phyloP scores from a whole-genome alignment of 2,888 invertebrate genomes.

The Apodemia mormo region DNA sequence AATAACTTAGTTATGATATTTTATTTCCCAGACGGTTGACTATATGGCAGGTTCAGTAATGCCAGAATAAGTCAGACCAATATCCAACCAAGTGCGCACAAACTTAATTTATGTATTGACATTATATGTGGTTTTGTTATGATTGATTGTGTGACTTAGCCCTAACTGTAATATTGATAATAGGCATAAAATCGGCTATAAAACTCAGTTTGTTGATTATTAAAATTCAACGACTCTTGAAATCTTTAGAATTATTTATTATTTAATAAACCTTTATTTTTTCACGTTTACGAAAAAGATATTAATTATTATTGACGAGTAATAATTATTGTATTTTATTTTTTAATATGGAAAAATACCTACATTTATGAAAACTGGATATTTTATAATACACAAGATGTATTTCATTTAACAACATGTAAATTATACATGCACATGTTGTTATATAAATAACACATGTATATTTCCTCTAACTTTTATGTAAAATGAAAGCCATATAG shows the following conservation, averaged over 20 bases:
- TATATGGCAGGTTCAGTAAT: slow-evolving; percentile 8
- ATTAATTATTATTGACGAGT: neutral
- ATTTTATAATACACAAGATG: neutral
- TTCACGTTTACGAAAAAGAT: neutral
- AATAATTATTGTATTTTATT: neutral
- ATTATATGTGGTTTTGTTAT: neutral
- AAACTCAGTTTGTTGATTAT: neutral
- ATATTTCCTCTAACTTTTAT: neutral
- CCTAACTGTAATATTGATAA: neutral
- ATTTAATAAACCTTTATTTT: neutral
- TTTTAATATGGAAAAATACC: neutral
- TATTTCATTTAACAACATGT: slow-evolving; percentile 1
- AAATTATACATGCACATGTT: neutral
- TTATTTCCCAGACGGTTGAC: neutral
- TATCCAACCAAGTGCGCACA: neutral
- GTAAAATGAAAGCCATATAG: slow-evolving; percentile 4
- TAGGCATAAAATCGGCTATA: neutral
- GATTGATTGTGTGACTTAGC: neutral
- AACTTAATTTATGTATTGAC: neutral
- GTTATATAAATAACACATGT: neutral
- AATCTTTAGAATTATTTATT: neutral
- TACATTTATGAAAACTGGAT: neutral
- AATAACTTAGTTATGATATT: neutral
- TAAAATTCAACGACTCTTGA: neutral
- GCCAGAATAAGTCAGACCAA: neutral